Percentiles rank a stretch among this genome's conserved stretches.
Conservation (phyloP, 2,797 vertebrate genomes). For the Peromyscus aztecus region DNA sequence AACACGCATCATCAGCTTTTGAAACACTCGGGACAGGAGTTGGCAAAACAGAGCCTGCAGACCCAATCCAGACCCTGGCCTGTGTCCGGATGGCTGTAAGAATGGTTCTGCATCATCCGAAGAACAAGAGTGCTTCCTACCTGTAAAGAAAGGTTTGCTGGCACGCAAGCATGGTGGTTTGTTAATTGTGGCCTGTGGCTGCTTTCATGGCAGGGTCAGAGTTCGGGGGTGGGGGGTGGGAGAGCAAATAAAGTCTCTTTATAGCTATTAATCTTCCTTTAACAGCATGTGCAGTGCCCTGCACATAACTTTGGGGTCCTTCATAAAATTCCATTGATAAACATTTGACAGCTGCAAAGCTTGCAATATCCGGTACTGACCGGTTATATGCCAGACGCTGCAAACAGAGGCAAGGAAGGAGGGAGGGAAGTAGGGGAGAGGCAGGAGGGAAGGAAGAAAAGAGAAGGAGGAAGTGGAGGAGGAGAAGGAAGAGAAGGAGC, state of each 20-base stretch:
- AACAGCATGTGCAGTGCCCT: background rate
- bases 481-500: no score
- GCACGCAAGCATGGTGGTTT: fast-evolving
- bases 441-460: no score
- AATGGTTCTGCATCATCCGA: background rate
- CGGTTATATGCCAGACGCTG: background rate
- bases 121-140: background rate
- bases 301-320: background rate
- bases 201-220: background rate
- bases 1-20: background rate
- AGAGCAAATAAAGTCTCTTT: background rate
- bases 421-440: no score
- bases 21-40: background rate
- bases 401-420: background rate
- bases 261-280: background rate
- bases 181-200: background rate
- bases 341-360: background rate
- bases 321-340: background rate
- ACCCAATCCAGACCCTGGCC: background rate
- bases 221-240: background rate
- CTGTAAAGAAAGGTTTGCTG: constrained; percentile 49
- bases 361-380: background rate
- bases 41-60: background rate
- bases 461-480: background rate
- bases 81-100: background rate